These are phyloP conservation scores for Venustaconcha ellipsiformis DNA, from an alignment of 1,140 invertebrate genomes.

Conservation along the genomic window DNA sequence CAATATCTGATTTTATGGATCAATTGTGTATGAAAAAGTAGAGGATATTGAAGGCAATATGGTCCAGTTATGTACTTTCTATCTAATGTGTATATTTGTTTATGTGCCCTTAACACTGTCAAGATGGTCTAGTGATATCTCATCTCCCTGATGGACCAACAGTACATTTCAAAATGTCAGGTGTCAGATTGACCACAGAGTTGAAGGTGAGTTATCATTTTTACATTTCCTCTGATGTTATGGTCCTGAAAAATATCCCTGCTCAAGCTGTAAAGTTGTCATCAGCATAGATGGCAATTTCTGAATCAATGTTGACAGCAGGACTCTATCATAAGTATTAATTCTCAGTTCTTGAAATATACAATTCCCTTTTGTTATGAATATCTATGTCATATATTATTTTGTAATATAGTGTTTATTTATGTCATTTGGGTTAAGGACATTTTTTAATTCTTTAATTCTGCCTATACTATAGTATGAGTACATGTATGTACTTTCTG, in stretches of 20 bases:
- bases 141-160: constrained; percentile 97
- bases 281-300: no score
- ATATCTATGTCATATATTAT: no score
- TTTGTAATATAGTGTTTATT: no score
- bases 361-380: no score
- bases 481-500: no score
- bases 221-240: no score
- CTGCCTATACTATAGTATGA: no score
- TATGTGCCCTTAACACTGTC: constrained; percentile 41
- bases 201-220: constrained; percentile 64
- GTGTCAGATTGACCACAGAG: constrained; percentile 70
- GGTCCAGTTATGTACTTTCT: neutral
- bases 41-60: neutral
- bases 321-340: no score
- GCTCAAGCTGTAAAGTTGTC: neutral
- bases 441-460: no score
- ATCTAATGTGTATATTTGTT: neutral
- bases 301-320: no score
- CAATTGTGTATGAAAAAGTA: neutral
- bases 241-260: neutral
- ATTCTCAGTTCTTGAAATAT: no score
- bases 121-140: constrained; percentile 88
- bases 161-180: constrained; percentile 80
- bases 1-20: neutral
- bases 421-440: no score